Evolutionary conservation across 2,113 vertebrate species (phyloP).

Genomic region (Trogon melanurus): DNA sequence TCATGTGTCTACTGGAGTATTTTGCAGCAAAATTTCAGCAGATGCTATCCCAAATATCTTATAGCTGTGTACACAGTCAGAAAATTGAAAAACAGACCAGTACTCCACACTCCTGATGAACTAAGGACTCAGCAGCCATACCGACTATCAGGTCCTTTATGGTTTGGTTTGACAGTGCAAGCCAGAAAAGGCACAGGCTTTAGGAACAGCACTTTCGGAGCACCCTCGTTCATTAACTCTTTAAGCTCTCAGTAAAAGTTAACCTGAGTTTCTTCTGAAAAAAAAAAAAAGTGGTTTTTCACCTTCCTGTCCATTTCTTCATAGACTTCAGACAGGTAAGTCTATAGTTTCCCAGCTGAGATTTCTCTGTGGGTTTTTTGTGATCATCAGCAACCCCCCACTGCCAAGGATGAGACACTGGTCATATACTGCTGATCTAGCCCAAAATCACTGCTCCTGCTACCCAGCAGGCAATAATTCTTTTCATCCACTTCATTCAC

Average conservation of each 20-base stretch:
- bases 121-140: not conserved
- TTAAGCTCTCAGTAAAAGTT: not conserved
- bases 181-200: not conserved
- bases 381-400: not conserved
- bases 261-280: not conserved
- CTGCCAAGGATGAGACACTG: not conserved
- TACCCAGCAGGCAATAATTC: not conserved
- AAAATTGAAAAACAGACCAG: not conserved
- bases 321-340: not conserved
- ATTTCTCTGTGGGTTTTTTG: not conserved
- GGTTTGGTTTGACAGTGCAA: not conserved
- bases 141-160: not conserved
- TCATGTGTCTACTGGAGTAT: rapidly evolving
- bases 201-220: not conserved
- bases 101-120: not conserved
- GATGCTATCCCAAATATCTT: not conserved
- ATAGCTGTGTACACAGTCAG: not conserved
- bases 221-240: not conserved
- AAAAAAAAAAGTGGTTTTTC: not conserved
- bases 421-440: not conserved
- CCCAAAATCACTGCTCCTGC: not conserved
- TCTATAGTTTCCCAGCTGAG: not conserved
- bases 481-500: not conserved
- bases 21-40: not conserved
- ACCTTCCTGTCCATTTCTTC: not conserved